Percentiles rank a stretch among this genome's conserved stretches.
Conservation (phyloP, 2,797 vertebrate species). For the Anableps anableps region DNA sequence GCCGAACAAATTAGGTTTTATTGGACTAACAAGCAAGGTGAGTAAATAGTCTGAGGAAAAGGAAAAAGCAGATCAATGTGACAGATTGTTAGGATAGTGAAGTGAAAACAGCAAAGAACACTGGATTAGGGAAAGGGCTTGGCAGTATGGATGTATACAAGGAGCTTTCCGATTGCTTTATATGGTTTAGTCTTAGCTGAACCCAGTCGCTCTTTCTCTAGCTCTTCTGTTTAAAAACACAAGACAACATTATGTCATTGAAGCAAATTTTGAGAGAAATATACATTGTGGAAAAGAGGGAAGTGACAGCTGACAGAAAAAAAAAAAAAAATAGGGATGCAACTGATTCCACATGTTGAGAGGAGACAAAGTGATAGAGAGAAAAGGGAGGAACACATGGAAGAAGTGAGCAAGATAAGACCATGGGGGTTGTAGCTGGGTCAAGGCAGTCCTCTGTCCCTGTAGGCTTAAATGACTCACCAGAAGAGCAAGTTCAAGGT, state of each 20-base stretch:
- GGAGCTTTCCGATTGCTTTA: not conserved
- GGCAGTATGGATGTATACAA: not conserved
- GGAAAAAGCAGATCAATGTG: not conserved
- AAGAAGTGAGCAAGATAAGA: not conserved
- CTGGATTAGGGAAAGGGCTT: not conserved
- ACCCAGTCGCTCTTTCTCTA: not conserved
- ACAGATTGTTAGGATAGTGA: conserved; percentile 3
- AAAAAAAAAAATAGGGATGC: not conserved
- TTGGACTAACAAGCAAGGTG: not conserved
- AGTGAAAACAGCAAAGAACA: not conserved
- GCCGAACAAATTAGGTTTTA: conserved; percentile 16
- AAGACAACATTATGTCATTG: not conserved
- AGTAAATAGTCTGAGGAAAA: not conserved
- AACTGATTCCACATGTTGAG: conserved; percentile 28
- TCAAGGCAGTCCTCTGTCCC: conserved; percentile 47
- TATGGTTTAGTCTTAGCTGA: not conserved
- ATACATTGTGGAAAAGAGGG: not conserved
- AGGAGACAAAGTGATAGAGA: conserved; percentile 45
- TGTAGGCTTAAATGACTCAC: conserved; percentile 49
- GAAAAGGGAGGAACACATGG: conserved; percentile 35
- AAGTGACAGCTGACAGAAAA: not conserved
- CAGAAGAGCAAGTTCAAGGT: conserved; percentile 51
- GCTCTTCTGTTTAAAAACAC: not conserved
- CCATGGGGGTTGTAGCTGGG: conserved; percentile 27
- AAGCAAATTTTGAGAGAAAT: not conserved